Base-by-base conservation (phyloP, 1,140 invertebrate genomes). In the Kradibia gibbosae region DNA sequence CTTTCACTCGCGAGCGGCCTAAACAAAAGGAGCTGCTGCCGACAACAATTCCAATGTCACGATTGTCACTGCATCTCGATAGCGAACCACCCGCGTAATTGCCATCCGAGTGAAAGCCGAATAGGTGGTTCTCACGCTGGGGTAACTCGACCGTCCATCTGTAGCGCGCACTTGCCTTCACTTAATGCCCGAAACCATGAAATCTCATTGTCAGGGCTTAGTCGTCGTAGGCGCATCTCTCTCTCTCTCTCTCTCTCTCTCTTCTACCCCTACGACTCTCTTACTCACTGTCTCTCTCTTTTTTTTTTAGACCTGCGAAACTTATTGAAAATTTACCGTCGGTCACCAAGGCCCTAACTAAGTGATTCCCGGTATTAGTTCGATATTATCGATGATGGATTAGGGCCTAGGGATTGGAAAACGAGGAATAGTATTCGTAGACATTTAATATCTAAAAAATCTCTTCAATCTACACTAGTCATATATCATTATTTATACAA, bases 61-160 rank as follows among this genome's bases (percentile, higher is more conserved):
- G 86, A 86, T 83, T 85, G 83, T 84, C 83, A 82, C 78, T 81
- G 67, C 67, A 60, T 80, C 62, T 20, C 77, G 85, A 85, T 81
- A 84, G 79, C 81, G 80, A 70, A 82, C 2, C 31, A 55, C 42
- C 22, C 78, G 28, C 28, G 83, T 84, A 85, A 86, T 87, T 85
- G 78, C 42, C 85, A 71, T 57, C 78, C 36, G 82, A 87, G 87
- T 87, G 87, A 87, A 87, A 87, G 86, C 86, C 70, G 28, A 53
- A 78, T 62, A 57, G 81, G 31, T n/a, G n/a, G 36, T 86, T 86
- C 86, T 82, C 85, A 86, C 84, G 84, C 67, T 70, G n/a, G 17
- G 42, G n/a, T 28, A 50, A 31, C 15, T 15, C 17, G 31, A 28
- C 71, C n/a, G 39, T 25, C 25, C 8, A 22, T 42, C 67, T 4